Base-by-base conservation (phyloP, 1,140 invertebrate species). In the Drosophila persimilis region DNA sequence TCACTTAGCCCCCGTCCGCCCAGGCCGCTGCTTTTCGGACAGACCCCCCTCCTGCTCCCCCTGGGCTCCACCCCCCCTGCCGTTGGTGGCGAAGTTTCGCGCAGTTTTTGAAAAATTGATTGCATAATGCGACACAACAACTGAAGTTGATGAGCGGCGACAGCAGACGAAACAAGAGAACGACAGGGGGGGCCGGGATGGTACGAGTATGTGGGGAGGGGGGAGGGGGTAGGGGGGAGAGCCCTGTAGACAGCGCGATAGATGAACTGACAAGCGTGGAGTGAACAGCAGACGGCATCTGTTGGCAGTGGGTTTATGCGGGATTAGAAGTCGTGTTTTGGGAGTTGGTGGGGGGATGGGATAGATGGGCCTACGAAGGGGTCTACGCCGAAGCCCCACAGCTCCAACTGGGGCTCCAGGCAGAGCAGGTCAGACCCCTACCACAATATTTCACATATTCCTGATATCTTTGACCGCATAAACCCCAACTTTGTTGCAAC, bases 101-200 rank as follows among this genome's bases (percentile, higher is more conserved):
- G 47, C 24, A 39, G 57, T 76, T 77, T 39, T 77, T 69, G 66
- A 77, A 77, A 77, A 77, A 77, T 77, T 77, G 75, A 77, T 77
- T 77, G 73, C 75, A 77, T 72, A 77, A 77, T 77, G 75, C 56
- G 75, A 57, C 75, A 61, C 73, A 76, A 66, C 74, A 77, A 75
- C 74, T 70, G 73, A 76, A 76, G 73, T 76, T 76, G 73, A 76
- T 76, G 73, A 76, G 73, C 51, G 55, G 55, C 73, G 55, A 69
- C 72, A 67, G 44, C 45, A 61, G 60, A 64, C 15, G 55, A 58
- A 71, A 48, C 39, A 61, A 48, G 65, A 51, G 31, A 43, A 31
- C 26, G 17, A 60, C 31, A 47, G 43, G 22, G 45, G 47, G 46
- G 46, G 8, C 9, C 6, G 8, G 11, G 3, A 41, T 50, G 31